A percentile compares a stretch with the other conserved stretches of the same genome.
phyloP scores from a whole-genome alignment of 2,113 vertebrate genomes.

The Oceanites oceanicus region DNA sequence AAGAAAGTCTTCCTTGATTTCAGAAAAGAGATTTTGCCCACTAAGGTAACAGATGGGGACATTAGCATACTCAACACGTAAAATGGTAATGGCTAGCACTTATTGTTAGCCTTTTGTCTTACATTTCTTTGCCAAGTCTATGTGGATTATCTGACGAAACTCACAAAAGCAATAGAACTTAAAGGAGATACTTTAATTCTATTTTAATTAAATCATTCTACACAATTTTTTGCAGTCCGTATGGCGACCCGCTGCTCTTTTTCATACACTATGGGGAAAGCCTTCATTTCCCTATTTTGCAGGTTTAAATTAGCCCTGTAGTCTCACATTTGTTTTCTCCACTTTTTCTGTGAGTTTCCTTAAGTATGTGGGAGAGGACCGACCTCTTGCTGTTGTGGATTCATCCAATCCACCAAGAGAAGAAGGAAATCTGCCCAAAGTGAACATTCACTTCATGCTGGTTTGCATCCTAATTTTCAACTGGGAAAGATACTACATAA shows the following conservation, averaged over 20 bases:
- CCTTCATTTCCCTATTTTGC: background rate
- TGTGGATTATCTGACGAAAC: background rate
- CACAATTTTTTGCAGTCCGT: background rate
- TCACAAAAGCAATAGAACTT: background rate
- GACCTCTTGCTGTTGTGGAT: background rate
- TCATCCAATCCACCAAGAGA: background rate
- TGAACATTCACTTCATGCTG: background rate
- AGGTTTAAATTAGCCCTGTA: background rate
- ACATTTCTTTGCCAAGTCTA: background rate
- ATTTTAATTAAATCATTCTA: background rate
- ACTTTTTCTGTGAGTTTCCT: background rate
- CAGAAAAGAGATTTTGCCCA: background rate
- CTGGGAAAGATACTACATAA: background rate
- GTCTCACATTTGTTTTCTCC: background rate
- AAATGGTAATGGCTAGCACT: background rate
- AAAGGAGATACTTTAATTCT: background rate
- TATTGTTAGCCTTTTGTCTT: background rate
- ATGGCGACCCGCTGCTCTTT: background rate
- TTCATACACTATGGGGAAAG: background rate
- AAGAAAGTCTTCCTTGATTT: background rate
- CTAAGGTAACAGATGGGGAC: background rate
- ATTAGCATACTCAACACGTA: background rate
- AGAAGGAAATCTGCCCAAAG: background rate
- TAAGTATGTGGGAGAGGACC: background rate
- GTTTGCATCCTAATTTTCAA: slow-evolving; percentile 14